Conservation (phyloP, 1,140 invertebrate genomes). For the Drosophila bifasciata region DNA sequence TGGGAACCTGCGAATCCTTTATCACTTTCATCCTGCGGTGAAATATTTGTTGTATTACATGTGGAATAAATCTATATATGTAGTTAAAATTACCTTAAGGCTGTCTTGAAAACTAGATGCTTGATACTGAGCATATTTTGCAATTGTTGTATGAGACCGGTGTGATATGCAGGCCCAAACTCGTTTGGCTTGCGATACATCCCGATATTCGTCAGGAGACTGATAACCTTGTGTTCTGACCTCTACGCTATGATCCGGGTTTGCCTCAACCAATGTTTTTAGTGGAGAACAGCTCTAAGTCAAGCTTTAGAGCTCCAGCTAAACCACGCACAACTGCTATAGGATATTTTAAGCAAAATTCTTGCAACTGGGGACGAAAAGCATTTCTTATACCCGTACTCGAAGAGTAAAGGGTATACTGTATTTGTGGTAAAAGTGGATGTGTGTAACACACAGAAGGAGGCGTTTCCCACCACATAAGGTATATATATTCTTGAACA, state of each 20-base stretch:
- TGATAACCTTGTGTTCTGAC: constrained; percentile 97
- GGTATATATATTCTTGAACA: no score
- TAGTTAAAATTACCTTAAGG: no score
- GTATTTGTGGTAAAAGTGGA: no score
- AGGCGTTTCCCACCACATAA: no score
- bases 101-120: no score
- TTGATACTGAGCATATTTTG: no score
- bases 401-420: no score
- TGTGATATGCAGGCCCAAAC: constrained; percentile 99
- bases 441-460: no score
- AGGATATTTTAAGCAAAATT: constrained; percentile 98
- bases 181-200: constrained; percentile 90
- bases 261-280: constrained; percentile 98
- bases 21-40: constrained; percentile 90
- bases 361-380: constrained; percentile 97
- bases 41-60: constrained; percentile 14
- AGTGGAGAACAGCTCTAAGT: constrained; percentile 98
- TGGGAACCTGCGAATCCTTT: constrained; percentile 89
- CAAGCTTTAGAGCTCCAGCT: constrained; percentile 96
- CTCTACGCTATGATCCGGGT: constrained; percentile 98
- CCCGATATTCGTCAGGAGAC: constrained; percentile 97
- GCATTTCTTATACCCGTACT: no score
- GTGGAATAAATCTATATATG: neutral
- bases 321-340: constrained; percentile 97
- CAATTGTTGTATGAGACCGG: no score